Percentiles rank a stretch among this genome's conserved stretches.
phyloP scores from a whole-genome alignment of 1,140 invertebrate genomes.

The Orussus abietinus region DNA sequence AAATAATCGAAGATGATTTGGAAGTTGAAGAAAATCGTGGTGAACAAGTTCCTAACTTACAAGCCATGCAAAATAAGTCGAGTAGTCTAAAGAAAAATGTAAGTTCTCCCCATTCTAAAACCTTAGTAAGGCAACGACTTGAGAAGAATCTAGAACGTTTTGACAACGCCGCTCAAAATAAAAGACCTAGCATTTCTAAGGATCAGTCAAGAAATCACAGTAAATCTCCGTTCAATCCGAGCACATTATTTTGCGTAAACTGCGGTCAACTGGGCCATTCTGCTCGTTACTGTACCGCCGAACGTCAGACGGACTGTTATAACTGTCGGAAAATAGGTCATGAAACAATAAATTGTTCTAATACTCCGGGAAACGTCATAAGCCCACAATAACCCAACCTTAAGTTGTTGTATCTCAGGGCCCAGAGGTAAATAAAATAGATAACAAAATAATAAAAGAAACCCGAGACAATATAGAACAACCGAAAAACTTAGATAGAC shows the following conservation, averaged over 20 bases:
- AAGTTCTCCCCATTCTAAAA: slow-evolving; percentile 1
- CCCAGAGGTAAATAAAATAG: neutral
- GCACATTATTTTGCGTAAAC: slow-evolving; percentile 10
- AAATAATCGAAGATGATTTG: no score
- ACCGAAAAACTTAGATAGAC: slow-evolving; percentile 7
- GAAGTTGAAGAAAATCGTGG: neutral
- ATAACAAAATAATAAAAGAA: neutral
- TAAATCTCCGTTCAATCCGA: neutral
- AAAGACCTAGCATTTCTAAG: neutral
- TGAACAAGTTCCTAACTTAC: slow-evolving; percentile 1
- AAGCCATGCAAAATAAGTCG: slow-evolving; percentile 2
- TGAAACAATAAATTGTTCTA: slow-evolving; percentile 11
- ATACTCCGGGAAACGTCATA: slow-evolving; percentile 10
- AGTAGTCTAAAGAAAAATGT: neutral
- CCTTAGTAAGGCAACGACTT: slow-evolving; percentile 3
- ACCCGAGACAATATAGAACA: slow-evolving; percentile 5
- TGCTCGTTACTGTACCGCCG: slow-evolving; percentile 3
- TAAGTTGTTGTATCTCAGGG: slow-evolving; percentile 2
- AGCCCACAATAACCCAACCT: slow-evolving; percentile 6
- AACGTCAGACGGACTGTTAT: slow-evolving; percentile 9
- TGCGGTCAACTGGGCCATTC: slow-evolving; percentile 7
- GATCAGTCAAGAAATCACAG: neutral
- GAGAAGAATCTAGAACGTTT: slow-evolving; percentile 6
- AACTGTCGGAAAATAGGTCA: slow-evolving; percentile 10
- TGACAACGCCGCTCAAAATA: slow-evolving; percentile 5